These are phyloP conservation scores for Hylyphantes graminicola DNA, from an alignment of 1,140 invertebrate species.

Conservation along the genomic window DNA sequence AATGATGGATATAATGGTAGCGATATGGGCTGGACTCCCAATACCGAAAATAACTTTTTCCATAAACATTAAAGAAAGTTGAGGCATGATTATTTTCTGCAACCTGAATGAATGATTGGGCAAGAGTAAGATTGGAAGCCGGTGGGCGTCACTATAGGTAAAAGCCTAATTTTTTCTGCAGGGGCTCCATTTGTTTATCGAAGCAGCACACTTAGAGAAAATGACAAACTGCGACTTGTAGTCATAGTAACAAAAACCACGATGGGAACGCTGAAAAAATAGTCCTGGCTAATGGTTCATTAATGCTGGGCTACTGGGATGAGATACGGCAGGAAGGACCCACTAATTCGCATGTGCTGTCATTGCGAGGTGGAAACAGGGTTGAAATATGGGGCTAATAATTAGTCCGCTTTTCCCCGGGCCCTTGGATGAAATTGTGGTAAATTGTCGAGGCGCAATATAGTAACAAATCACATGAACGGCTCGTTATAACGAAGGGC, in stretches of 20 bases:
- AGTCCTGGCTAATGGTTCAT: conserved; percentile 60
- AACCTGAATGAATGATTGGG: conserved; percentile 53
- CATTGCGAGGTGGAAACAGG: conserved; percentile 48
- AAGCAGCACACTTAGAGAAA: conserved; percentile 50
- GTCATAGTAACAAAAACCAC: conserved; percentile 59
- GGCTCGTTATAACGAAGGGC: conserved; percentile 16
- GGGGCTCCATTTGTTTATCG: conserved; percentile 55
- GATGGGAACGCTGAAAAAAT: conserved; percentile 41
- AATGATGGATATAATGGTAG: conserved; percentile 47
- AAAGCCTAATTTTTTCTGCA: conserved; percentile 17
- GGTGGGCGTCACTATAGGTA: conserved; percentile 41
- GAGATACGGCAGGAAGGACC: conserved; percentile 53
- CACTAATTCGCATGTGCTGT: conserved; percentile 51
- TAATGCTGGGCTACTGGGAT: conserved; percentile 50
- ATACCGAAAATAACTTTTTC: conserved; percentile 59
- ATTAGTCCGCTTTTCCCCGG: conserved; percentile 37
- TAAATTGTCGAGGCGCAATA: conserved; percentile 35
- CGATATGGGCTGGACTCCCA: conserved; percentile 1
- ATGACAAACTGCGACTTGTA: conserved; percentile 58
- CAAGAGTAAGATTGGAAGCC: conserved; percentile 1
- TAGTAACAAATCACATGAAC: conserved; percentile 36
- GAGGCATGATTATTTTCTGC: conserved; percentile 36
- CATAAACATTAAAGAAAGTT: conserved; percentile 42
- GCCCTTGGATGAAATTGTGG: background rate
- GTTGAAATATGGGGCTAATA: conserved; percentile 56